These are phyloP conservation scores for Melanotaenia trifasciata DNA, from an alignment of 2,797 vertebrate genomes.

Conservation along the genomic window DNA sequence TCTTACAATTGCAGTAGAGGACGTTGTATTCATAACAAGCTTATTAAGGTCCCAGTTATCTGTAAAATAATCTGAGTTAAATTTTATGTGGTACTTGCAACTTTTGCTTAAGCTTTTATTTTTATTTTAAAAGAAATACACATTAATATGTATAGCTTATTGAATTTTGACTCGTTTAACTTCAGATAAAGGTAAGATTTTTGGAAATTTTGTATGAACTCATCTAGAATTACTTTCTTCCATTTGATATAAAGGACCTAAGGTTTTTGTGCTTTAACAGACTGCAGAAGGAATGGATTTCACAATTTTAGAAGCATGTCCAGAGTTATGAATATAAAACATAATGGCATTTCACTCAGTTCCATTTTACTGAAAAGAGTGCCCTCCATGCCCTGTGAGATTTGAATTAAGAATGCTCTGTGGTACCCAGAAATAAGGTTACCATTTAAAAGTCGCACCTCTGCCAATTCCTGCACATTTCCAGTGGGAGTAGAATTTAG, in stretches of 20 bases:
- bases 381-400: conserved; percentile 36
- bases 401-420: conserved; percentile 53
- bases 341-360: background rate
- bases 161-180: background rate
- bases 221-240: background rate
- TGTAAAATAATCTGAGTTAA: too few species aligned
- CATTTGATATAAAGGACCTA: background rate
- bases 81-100: too few species aligned
- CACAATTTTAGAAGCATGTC: background rate
- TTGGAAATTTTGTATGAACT: background rate
- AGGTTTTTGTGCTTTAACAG: background rate
- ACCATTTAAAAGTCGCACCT: conserved; percentile 67
- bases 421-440: conserved; percentile 53
- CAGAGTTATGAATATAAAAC: background rate
- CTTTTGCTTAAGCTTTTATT: too few species aligned
- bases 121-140: too few species aligned
- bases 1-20: too few species aligned
- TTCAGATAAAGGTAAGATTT: background rate
- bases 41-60: too few species aligned
- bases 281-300: background rate
- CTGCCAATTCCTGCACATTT: conserved; percentile 49
- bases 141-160: too few species aligned
- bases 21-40: too few species aligned
- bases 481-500: conserved; percentile 66
- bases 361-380: conserved; percentile 45